Evolutionary conservation across 1,140 invertebrate genomes (phyloP).

Genomic region (Pogonognathellus flavescens): DNA sequence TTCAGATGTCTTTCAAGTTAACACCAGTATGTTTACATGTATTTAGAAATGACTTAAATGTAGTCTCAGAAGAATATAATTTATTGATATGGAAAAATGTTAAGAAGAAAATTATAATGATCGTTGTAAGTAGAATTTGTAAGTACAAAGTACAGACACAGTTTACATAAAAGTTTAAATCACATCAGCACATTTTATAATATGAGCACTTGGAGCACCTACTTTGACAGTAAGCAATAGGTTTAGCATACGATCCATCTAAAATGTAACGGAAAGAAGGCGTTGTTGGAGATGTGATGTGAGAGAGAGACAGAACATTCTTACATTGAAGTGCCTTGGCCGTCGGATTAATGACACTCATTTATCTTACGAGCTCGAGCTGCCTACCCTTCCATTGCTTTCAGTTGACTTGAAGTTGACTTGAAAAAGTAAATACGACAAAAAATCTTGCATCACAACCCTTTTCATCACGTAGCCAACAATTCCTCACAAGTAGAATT

Average conservation of each 20-base stretch:
- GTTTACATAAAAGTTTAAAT: too few species aligned
- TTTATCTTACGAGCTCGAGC: slow-evolving; percentile 53
- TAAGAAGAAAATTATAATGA: slow-evolving; percentile 34
- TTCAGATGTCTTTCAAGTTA: too few species aligned
- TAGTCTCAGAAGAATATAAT: too few species aligned
- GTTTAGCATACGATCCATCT: neutral
- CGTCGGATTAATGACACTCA: slow-evolving; percentile 55
- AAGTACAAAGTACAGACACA: too few species aligned
- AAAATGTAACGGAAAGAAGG: neutral
- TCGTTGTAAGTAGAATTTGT: too few species aligned
- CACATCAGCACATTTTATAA: too few species aligned
- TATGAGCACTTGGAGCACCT: too few species aligned
- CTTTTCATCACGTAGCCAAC: slow-evolving; percentile 48
- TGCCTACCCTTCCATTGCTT: slow-evolving; percentile 13
- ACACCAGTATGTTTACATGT: too few species aligned
- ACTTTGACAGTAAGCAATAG: too few species aligned
- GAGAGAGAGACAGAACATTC: neutral
- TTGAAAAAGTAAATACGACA: slow-evolving; percentile 35
- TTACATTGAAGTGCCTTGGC: slow-evolving; percentile 27
- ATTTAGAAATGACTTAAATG: too few species aligned
- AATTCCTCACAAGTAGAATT: neutral
- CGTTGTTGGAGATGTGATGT: slow-evolving; percentile 21
- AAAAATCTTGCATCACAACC: slow-evolving; percentile 16
- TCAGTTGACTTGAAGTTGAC: slow-evolving; percentile 12
- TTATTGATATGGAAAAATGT: slow-evolving; percentile 23